Evolutionary conservation across 1,140 invertebrate genomes (phyloP), one percentile per base, ranked within the genome.

Genomic region (Magallana angulata): DNA sequence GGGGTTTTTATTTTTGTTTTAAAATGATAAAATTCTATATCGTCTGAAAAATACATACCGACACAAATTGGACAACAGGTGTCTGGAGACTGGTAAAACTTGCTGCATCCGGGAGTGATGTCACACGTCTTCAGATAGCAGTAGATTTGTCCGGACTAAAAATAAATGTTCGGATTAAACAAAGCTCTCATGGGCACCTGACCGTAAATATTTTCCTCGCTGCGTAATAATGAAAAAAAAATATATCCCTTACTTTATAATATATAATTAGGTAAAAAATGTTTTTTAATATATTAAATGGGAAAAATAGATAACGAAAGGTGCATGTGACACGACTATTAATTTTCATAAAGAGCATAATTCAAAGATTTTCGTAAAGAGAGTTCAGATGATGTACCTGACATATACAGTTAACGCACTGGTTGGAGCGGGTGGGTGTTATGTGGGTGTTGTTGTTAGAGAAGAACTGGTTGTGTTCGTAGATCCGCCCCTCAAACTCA

Each of bases 391-490:
- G 0, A 48, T 48, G 11, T 57, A 82, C 81, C 57, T 82, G 81
- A 7, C 81, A 82, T 57, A 82, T 58, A 30, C 81, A 82, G 81
- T 82, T 82, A 12, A 82, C 81, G 7, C 81, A 82, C 48, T 82
- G 81, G 48, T 82, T 56, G 7, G 48, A n/a, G n/a, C 18, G 56
- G 81, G 81, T 82, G 8, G 81, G 81, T 6, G 48, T 82, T 18
- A 82, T 57, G 9, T 57, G 14, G 11, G 81, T 82, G 16, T 57
- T 16, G 81, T 82, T 82, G 16, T 58, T 82, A 56, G 81, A 57
- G 81, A 82, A 82, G 81, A 82, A 57, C 81, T 82, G 81, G 48
- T 82, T 82, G 48, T 82, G 48, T n/a, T 57, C 7, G 36, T 82
- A 82, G 57, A 58, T 57, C 57, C 57, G 14, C 12, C 81, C 81